phyloP scores from a whole-genome alignment of 1,140 invertebrate species.

The Hestina assimilis region DNA sequence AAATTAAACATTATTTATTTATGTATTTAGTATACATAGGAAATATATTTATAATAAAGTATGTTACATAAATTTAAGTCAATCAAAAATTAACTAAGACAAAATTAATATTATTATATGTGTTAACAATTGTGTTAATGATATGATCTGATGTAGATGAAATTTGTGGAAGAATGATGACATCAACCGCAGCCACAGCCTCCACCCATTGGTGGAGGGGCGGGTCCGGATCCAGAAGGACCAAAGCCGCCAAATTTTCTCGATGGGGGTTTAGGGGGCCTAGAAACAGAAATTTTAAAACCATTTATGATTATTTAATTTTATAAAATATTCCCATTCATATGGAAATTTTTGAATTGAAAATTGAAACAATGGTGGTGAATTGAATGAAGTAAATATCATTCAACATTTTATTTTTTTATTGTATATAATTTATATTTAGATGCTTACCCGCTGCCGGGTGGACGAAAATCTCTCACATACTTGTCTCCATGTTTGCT shows the following conservation, averaged over 20 bases:
- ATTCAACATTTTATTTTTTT: too few relatives aligned
- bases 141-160: too few relatives aligned
- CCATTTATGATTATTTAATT: neutral
- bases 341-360: too few relatives aligned
- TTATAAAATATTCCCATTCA: conserved; percentile 8
- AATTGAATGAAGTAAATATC: too few relatives aligned
- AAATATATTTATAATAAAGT: neutral
- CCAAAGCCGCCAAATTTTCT: conserved; percentile 63
- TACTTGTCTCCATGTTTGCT: conserved; percentile 64
- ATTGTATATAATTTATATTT: too few relatives aligned
- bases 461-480: conserved; percentile 54
- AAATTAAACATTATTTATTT: too few relatives aligned
- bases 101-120: neutral
- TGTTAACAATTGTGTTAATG: neutral
- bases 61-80: too few relatives aligned
- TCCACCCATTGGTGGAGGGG: conserved; percentile 60
- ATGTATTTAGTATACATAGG: too few relatives aligned
- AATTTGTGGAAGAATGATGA: neutral
- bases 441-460: conserved; percentile 62
- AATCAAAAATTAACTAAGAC: neutral
- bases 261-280: conserved; percentile 58
- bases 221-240: conserved; percentile 52
- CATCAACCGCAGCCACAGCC: conserved; percentile 63
- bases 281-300: conserved; percentile 40
- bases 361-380: too few relatives aligned